Evolutionary conservation across 2,113 vertebrate genomes (phyloP), one percentile per base, ranked within the genome.

Genomic region (Apistogramma diplotaenia): DNA sequence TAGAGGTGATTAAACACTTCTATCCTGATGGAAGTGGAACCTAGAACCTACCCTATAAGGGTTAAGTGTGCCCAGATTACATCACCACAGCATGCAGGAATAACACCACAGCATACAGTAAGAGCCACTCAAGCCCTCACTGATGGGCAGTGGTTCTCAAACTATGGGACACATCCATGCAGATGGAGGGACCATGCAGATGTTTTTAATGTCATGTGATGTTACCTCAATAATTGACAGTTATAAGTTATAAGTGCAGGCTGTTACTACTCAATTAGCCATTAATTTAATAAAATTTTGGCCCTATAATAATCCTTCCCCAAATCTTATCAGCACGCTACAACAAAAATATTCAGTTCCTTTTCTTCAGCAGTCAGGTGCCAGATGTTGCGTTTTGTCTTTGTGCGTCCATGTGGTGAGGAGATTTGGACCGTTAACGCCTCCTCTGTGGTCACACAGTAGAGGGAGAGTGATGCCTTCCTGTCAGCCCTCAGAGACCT

Each of bases 401-500:
- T 65, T 73, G n/a, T 51, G 67, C 51, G 58, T 70, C 65, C 33
- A 73, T 78, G 25, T 86, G 79, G 78, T 49, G 74, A 78, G 76
- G 13, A 72, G 77, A 54, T 85, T 73, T 79, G 70, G 70, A 73
- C 75, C 16, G 33, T 92, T 84, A 85, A 78, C 29, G 67, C 80
- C 79, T 78, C 67, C 74, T 86, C 54, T 10, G 74, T 81, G 76
- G 86, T 90, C 12, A 25, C 76, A 35, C 43, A 81, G 73, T 71
- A 82, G 49, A 37, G 78, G 79, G 83, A 76, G 82, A 86, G 76
- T 59, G 70, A 90, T 65, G 79, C 61, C 84, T 87, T 92, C 83
- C 83, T 85, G 62, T 76, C 84, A 77, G 84, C 87, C 86, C 79
- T 92, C 33, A 76, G 82, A 91, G 83, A 88, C 82, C 15, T 60